Evolutionary conservation across 2,797 vertebrate genomes (phyloP).

Genomic region (Galago senegalensis): DNA sequence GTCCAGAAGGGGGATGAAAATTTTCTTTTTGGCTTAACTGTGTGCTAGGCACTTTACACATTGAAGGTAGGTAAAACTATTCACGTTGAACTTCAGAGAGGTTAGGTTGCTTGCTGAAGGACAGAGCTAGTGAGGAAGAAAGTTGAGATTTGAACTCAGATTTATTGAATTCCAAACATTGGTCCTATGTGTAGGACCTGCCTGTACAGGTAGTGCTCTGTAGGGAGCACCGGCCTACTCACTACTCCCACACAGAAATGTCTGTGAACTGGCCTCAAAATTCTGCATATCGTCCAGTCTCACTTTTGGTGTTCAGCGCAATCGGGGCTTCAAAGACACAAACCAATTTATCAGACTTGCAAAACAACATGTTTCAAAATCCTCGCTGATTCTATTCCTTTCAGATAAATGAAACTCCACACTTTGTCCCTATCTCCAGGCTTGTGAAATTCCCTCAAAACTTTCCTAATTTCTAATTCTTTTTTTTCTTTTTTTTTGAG

Average conservation of each 20-base stretch:
- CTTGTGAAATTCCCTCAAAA: background rate
- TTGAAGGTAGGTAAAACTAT: background rate
- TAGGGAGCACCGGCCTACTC: background rate
- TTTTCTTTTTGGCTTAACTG: background rate
- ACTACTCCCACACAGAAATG: rapidly evolving
- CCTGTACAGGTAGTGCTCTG: too few relatives aligned
- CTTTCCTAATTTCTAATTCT: background rate
- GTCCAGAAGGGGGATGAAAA: background rate
- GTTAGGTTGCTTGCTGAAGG: background rate
- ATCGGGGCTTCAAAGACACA: background rate
- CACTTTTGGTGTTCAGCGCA: background rate
- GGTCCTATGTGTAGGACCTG: background rate
- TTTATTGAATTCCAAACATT: background rate
- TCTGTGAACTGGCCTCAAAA: background rate
- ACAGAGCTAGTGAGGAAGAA: background rate
- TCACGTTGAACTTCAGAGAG: background rate
- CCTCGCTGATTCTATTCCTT: background rate
- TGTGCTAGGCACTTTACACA: background rate
- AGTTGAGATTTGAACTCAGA: background rate
- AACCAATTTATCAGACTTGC: background rate
- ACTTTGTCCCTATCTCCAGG: background rate
- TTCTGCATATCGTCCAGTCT: background rate
- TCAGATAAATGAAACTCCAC: background rate
- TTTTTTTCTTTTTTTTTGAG: background rate
- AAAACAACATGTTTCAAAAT: background rate